phyloP scores from a whole-genome alignment of 2,113 vertebrate species.

The Phodopus roborovskii region DNA sequence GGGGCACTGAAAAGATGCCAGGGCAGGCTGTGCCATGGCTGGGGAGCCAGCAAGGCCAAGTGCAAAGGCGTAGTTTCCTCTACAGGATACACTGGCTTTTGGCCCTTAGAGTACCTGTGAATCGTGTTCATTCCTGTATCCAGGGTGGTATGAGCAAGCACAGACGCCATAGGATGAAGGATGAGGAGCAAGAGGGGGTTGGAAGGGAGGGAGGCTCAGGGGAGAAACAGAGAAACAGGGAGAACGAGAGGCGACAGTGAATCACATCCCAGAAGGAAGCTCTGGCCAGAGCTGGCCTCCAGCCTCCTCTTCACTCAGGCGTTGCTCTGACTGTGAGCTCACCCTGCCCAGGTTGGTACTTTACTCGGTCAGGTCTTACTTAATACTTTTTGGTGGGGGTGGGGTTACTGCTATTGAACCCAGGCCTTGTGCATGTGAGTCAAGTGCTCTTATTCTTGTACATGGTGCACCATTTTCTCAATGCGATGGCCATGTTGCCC shows the following conservation, averaged over 20 bases:
- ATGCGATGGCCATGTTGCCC: background rate
- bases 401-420: background rate
- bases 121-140: background rate
- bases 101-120: background rate
- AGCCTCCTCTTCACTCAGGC: fast-evolving
- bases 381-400: background rate
- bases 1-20: background rate
- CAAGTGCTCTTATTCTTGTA: background rate
- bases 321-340: background rate
- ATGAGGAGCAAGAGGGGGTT: background rate
- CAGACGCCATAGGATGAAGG: background rate
- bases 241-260: fast-evolving
- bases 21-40: background rate
- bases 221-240: background rate
- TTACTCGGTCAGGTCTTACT: background rate
- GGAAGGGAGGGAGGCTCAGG: background rate
- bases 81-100: background rate
- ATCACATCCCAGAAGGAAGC: background rate
- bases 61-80: background rate
- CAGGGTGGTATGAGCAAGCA: background rate
- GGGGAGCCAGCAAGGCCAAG: background rate
- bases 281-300: fast-evolving
- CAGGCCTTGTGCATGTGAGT: background rate
- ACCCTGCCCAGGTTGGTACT: background rate
- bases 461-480: background rate